phyloP scores from a whole-genome alignment of 2,888 invertebrate genomes.

The Melanophora roralis region DNA sequence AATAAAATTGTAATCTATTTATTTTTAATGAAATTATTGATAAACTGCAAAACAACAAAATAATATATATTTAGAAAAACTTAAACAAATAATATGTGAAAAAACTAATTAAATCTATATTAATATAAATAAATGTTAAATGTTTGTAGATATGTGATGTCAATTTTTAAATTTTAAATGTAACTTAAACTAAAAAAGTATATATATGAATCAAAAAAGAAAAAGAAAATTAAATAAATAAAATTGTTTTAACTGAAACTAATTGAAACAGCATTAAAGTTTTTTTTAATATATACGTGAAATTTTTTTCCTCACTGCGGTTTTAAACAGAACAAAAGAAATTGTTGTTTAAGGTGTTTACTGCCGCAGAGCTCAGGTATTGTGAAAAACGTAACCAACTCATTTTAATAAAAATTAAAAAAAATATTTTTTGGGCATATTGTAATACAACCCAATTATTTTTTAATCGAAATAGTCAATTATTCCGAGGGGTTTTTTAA shows the following conservation, averaged over 20 bases:
- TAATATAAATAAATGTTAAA: constrained; percentile 46
- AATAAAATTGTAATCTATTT: neutral
- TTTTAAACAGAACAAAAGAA: neutral
- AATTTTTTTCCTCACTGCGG: neutral
- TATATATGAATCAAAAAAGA: neutral
- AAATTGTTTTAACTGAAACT: constrained; percentile 54
- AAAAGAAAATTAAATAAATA: constrained; percentile 27
- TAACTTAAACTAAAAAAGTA: constrained; percentile 51
- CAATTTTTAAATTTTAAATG: constrained; percentile 62
- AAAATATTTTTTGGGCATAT: no score
- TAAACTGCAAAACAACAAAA: constrained; percentile 4
- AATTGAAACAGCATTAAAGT: constrained; percentile 15
- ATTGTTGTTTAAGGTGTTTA: neutral
- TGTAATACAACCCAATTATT: no score
- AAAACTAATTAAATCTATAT: neutral
- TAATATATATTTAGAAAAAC: no score
- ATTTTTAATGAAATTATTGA: constrained; percentile 11
- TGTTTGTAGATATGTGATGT: constrained; percentile 62
- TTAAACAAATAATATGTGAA: neutral
- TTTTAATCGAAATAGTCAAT: no score
- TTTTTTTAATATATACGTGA: no score
- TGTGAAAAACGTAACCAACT: neutral
- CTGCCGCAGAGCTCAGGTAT: neutral
- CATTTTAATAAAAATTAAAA: no score
- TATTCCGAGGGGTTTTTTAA: no score